Evolutionary conservation across 2,113 vertebrate species (phyloP).

Genomic region (Forbesichthys agassizii): DNA sequence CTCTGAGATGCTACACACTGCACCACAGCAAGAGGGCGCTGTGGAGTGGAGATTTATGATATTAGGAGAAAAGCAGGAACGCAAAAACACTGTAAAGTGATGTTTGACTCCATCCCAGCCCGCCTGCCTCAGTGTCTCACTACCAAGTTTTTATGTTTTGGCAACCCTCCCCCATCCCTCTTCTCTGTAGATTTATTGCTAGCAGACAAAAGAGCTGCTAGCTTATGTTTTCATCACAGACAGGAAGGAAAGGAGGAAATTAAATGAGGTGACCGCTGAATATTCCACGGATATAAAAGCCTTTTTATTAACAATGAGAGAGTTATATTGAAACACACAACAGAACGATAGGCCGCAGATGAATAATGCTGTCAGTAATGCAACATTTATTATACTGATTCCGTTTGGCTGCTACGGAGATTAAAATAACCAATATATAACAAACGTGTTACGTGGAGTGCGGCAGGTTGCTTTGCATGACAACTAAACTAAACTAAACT

Average conservation of each 20-base stretch:
- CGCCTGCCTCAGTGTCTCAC: neutral
- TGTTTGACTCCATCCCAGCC: constrained; percentile 30
- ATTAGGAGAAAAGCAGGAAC: constrained; percentile 44
- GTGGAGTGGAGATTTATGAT: constrained; percentile 53
- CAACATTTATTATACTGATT: too few relatives aligned
- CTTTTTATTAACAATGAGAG: constrained; percentile 23
- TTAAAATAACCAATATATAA: too few relatives aligned
- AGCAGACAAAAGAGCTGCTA: constrained; percentile 49
- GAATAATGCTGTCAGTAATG: too few relatives aligned
- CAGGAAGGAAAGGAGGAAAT: constrained; percentile 70
- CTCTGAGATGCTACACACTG: constrained; percentile 34
- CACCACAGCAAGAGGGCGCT: constrained; percentile 17
- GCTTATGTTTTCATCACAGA: constrained; percentile 62
- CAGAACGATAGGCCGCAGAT: too few relatives aligned
- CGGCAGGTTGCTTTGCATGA: too few relatives aligned
- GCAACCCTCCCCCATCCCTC: too few relatives aligned
- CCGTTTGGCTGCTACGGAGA: too few relatives aligned
- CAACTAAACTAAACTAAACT: too few relatives aligned
- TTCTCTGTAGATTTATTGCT: constrained; percentile 58
- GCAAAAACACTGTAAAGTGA: constrained; percentile 42
- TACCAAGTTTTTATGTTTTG: neutral
- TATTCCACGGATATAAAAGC: constrained; percentile 47
- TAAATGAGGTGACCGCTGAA: constrained; percentile 64
- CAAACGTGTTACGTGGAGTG: too few relatives aligned
- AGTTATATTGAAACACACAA: neutral